Base-by-base conservation (phyloP, 1,140 invertebrate genomes). In the Tetranychus urticae region DNA sequence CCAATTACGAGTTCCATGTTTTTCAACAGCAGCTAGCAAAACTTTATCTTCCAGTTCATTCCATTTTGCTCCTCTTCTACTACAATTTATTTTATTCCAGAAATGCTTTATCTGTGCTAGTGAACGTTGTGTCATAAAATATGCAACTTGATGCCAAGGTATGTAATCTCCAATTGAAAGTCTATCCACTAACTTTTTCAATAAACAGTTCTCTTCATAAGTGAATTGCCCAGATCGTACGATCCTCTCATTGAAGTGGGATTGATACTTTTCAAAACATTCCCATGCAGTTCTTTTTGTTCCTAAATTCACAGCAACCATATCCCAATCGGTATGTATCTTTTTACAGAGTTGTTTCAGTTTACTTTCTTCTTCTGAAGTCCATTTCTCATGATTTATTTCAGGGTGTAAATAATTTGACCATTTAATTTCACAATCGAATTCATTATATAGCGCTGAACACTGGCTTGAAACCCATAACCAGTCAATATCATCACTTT, bases 281-380 rank as follows among this genome's bases (percentile, higher is more conserved):
- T 66, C 57, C 65, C 65, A 66, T 2, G 65, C 56, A 31, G 60
- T 12, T 59, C 65, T 61, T 39, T 55, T 54, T 14, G 45, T 62
- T 6, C 45, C 47, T 10, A 66, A 37, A 33, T 58, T 33, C 31
- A 48, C 37, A n/a, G 65, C 60, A 42, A 66, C 48, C 13, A 2
- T 12, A 33, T 66, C 59, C 62, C 62, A 65, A 59, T 65, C 34
- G 56, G 46, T 12, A n/a, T 47, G 13, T 0, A 31, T 5, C 54
- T 37, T 13, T 57, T 63, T 12, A 23, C 50, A 50, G 12, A 65
- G 52, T 23, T 50, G 14, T 56, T 55, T 52, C 13, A 66, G 46
- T n/a, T 39, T 23, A 33, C 55, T 45, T 35, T 56, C 61, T 58
- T 66, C 65, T 7, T 66, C 62, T 34, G 45, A 31, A 37, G 64